Evolutionary conservation across 2,888 invertebrate species (phyloP).

Genomic region (Peribatodes rhomboidaria): DNA sequence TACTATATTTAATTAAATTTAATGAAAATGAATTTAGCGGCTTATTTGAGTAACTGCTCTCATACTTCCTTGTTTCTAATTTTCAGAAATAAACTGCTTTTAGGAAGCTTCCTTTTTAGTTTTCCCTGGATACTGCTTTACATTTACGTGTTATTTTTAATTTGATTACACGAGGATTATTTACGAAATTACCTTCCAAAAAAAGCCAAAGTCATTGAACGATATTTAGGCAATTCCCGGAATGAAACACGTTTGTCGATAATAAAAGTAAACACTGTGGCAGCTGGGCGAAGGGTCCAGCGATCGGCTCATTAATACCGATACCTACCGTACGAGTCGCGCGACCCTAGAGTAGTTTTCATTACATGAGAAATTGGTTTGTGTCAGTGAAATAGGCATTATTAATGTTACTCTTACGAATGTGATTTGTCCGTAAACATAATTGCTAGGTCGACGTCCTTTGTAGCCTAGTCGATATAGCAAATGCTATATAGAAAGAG

Average conservation of each 20-base stretch:
- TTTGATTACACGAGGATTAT: background rate
- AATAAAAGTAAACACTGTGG: constrained; percentile 22
- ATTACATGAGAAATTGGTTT: constrained; percentile 1
- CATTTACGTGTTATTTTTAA: background rate
- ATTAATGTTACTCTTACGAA: background rate
- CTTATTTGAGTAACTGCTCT: no score
- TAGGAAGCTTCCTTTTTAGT: no score
- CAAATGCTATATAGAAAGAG: no score
- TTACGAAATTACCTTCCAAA: constrained; percentile 3
- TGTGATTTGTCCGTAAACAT: no score
- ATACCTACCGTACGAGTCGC: background rate
- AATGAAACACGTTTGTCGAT: constrained; percentile 24
- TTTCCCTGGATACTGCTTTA: no score
- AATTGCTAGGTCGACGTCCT: no score
- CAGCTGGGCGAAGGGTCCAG: constrained; percentile 15
- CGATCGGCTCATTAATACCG: constrained; percentile 11
- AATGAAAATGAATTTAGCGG: no score
- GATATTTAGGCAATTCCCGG: constrained; percentile 14
- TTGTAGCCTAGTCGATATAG: no score
- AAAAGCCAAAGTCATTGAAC: constrained; percentile 13
- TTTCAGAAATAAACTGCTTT: no score
- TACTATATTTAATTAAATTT: no score
- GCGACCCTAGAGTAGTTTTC: background rate
- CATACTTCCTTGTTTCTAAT: no score
- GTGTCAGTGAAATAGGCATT: background rate